Evolutionary conservation across 2,797 vertebrate genomes (phyloP), one percentile per base, ranked within the genome.

Genomic region (Sebastes kiyomatsui): DNA sequence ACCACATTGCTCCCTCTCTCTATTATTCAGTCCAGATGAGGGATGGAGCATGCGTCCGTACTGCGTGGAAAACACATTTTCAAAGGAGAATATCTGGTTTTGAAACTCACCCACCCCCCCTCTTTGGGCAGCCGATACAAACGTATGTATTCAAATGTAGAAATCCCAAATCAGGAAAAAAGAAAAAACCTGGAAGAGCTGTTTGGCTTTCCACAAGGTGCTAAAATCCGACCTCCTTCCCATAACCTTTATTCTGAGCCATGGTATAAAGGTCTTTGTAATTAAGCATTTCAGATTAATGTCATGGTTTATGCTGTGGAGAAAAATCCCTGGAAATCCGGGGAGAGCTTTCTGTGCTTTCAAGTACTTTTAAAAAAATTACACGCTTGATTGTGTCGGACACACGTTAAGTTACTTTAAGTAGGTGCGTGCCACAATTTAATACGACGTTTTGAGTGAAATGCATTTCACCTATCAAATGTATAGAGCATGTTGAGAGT

Each of bases 51-150:
- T 80, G 79, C 79, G 59, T 93, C 88, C 76, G 55, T 83, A 76
- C 81, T 90, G 85, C 60, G 72, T 88, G 89, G 91, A 94, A 94
- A 95, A 96, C 95, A 96, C 94, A 82, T 94, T 95, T 96, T 96
- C 94, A 95, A 96, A 96, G 94, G 75, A 94, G 83, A 95, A 95
- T 95, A 94, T 95, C 94, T 95, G 95, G 89, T 93, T 92, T 94
- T 88, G 81, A 90, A 81, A 90, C 82, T 86, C 66, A 25, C 59
- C 52, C 55, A 11, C 54, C 54, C 33, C 35, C 49, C 46, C 16
- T 22, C 54, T 16, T 66, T 58, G 28, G 64, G 76, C 83, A 74
- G 83, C 80, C 81, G 67, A 75, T 80, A 62, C 80, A 92, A 84
- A 74, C 81, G 6, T 87, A 82, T 84, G 82, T 62, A 81, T 89